phyloP scores from a whole-genome alignment of 2,797 vertebrate genomes.

The Discoglossus pictus region DNA sequence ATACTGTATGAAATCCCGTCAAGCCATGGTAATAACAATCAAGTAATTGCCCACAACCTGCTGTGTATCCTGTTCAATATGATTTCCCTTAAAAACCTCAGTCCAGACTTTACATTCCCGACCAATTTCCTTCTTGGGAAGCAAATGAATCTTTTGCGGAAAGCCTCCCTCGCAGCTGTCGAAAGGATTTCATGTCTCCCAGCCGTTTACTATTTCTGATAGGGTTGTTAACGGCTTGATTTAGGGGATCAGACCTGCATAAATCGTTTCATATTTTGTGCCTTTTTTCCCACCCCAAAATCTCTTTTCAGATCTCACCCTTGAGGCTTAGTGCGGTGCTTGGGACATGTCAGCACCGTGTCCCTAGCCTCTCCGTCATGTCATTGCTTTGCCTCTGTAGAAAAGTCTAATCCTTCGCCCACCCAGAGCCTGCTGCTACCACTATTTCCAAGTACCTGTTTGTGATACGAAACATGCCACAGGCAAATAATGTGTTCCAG shows the following conservation, averaged over 20 bases:
- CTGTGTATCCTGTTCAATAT: background rate
- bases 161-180: conserved; percentile 62
- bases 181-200: conserved; percentile 65
- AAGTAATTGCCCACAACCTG: too few relatives aligned
- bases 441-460: conserved; percentile 71
- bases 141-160: conserved; percentile 60
- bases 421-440: conserved; percentile 70
- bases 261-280: conserved; percentile 47
- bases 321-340: conserved; percentile 61
- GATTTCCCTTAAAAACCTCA: conserved; percentile 40
- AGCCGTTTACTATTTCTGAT: conserved; percentile 66
- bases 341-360: conserved; percentile 62
- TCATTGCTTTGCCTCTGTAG: conserved; percentile 59
- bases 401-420: conserved; percentile 67
- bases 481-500: conserved; percentile 70
- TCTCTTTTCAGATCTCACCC: conserved; percentile 59
- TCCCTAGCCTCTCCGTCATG: conserved; percentile 64
- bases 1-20: too few relatives aligned
- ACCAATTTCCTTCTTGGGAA: conserved; percentile 59
- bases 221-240: conserved; percentile 58
- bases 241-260: conserved; percentile 53
- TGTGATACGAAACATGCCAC: conserved; percentile 68
- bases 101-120: conserved; percentile 57
- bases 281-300: conserved; percentile 55
- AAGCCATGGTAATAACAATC: too few relatives aligned